These are phyloP conservation scores for Diplosoma virens DNA, from an alignment of 23 tunicate genomes.

Conservation along the genomic window DNA sequence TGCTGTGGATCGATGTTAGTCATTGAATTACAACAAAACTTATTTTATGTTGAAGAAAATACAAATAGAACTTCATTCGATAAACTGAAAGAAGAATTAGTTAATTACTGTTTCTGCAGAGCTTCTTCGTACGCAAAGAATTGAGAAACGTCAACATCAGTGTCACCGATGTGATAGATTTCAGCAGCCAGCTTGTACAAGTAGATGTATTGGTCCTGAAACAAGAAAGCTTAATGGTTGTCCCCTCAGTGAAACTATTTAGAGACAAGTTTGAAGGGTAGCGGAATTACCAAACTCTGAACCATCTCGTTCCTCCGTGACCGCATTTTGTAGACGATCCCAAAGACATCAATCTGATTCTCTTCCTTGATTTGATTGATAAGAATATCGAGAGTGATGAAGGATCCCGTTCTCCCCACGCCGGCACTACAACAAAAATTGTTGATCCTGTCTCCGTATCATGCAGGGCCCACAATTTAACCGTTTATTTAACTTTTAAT, in stretches of 20 bases:
- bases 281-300: constrained; percentile 28
- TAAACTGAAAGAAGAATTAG: too few relatives aligned
- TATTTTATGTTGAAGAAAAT: not conserved
- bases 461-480: too few relatives aligned
- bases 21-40: not conserved
- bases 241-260: too few relatives aligned
- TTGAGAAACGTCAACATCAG: constrained; percentile 39
- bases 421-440: constrained; percentile 34
- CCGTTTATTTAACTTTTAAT: too few relatives aligned
- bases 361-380: constrained; percentile 10
- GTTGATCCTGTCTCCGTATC: too few relatives aligned
- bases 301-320: constrained; percentile 19
- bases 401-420: constrained; percentile 33
- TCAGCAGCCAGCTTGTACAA: constrained; percentile 57
- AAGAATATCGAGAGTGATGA: constrained; percentile 22
- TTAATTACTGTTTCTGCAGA: too few relatives aligned
- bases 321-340: constrained; percentile 10
- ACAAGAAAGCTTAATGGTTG: too few relatives aligned
- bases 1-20: not conserved
- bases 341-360: constrained; percentile 9
- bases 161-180: constrained; percentile 21
- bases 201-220: constrained; percentile 51
- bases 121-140: constrained; percentile 3
- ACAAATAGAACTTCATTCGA: not conserved
- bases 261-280: too few relatives aligned